phyloP scores from a whole-genome alignment of 30 jellyfish, hydroid and myxozoan genomes.

The Aurelia coerulea region DNA sequence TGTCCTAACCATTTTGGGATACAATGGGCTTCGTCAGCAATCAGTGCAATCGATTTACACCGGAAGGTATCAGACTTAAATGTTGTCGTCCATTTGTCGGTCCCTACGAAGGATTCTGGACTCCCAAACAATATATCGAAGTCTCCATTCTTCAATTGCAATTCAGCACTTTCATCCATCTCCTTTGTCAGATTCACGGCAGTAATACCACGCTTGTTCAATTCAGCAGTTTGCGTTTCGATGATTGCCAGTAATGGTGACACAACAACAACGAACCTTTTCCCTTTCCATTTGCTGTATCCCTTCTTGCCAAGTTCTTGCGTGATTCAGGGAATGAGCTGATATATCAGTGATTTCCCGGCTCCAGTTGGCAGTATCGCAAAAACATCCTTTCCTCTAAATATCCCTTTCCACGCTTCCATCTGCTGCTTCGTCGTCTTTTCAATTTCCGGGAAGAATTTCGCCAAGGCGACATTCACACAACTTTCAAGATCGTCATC shows the following conservation, averaged over 20 bases:
- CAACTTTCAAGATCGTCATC: too few species aligned
- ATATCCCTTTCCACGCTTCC: too few species aligned
- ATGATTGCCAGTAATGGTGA: too few species aligned
- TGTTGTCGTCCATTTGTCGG: conserved; percentile 19
- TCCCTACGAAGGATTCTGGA: conserved; percentile 27
- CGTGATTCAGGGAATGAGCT: too few species aligned
- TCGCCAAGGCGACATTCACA: conserved; percentile 1
- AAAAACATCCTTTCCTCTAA: too few species aligned
- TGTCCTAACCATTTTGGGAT: conserved; percentile 33
- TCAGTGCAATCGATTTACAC: not conserved
- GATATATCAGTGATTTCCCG: too few species aligned
- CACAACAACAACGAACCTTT: too few species aligned
- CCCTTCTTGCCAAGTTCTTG: too few species aligned
- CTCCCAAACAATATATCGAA: conserved; percentile 19
- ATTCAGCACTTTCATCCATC: conserved; percentile 14
- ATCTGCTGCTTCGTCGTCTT: not conserved
- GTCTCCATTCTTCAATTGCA: conserved; percentile 19
- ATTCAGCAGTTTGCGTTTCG: not conserved
- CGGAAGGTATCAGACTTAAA: conserved; percentile 3
- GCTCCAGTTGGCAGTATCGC: too few species aligned
- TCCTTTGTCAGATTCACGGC: conserved; percentile 8
- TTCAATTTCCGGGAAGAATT: too few species aligned
- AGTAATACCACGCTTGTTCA: conserved; percentile 34
- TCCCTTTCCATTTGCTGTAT: too few species aligned
- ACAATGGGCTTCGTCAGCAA: conserved; percentile 39